A percentile compares a stretch with the other conserved stretches of the same genome.
Conservation (phyloP, 2,888 invertebrate genomes). For the Zhuqinia jingwanae region DNA sequence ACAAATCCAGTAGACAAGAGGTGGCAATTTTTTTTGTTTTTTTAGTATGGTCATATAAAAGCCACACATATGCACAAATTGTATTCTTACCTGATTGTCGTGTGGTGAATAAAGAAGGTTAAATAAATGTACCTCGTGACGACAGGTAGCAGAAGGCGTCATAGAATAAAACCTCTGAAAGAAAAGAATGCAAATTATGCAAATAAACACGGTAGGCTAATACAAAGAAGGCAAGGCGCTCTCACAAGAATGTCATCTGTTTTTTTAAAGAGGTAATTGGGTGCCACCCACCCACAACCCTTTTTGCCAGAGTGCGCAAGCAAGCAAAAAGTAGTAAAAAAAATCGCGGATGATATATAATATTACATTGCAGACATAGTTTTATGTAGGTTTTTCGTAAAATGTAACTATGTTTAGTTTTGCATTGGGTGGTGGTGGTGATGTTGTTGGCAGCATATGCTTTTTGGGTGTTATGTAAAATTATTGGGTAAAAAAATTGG, state of each 20-base stretch:
- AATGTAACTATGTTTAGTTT: too few species aligned
- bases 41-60: too few species aligned
- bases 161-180: slow-evolving; percentile 26
- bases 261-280: slow-evolving; percentile 69
- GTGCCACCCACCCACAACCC: slow-evolving; percentile 62
- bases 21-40: slow-evolving; percentile 37
- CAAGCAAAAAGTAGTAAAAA: slow-evolving; percentile 17
- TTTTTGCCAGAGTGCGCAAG: slow-evolving; percentile 8
- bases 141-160: slow-evolving; percentile 46
- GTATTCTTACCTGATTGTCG: slow-evolving; percentile 5
- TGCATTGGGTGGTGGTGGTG: too few species aligned
- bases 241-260: slow-evolving; percentile 60
- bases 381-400: too few species aligned
- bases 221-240: slow-evolving; percentile 57
- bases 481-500: too few species aligned
- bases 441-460: too few species aligned
- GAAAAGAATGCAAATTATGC: slow-evolving; percentile 68
- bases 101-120: too few species aligned
- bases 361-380: too few species aligned
- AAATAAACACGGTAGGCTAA: slow-evolving; percentile 55
- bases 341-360: too few species aligned
- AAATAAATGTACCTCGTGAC: slow-evolving; percentile 8
- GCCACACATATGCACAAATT: slow-evolving; percentile 4
- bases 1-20: not conserved
- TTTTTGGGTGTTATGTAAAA: too few species aligned